Conservation (phyloP, 1,140 invertebrate genomes). For the Drosophila paulistorum region DNA sequence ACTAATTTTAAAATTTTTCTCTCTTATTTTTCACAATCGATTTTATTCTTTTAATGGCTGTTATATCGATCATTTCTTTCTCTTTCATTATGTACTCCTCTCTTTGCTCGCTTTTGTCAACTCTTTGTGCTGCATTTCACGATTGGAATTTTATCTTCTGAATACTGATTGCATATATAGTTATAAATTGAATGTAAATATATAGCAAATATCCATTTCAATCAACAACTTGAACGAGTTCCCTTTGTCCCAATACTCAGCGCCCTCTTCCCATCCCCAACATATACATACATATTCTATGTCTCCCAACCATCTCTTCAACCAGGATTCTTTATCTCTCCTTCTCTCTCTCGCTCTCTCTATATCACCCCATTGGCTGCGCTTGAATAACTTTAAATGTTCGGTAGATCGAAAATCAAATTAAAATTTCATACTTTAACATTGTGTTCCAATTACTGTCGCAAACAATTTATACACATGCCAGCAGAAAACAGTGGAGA, state of each 20-base stretch:
- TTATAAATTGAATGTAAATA: conserved; percentile 14
- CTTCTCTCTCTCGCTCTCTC: background rate
- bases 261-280: too few species aligned
- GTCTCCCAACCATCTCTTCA: too few species aligned
- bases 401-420: conserved; percentile 58
- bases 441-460: conserved; percentile 76
- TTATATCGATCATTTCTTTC: background rate
- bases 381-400: conserved; percentile 17
- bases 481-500: background rate
- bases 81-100: background rate
- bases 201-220: conserved; percentile 12
- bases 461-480: conserved; percentile 72
- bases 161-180: background rate
- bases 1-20: too few species aligned
- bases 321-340: too few species aligned
- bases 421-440: conserved; percentile 75
- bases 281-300: background rate
- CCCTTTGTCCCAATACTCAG: conserved; percentile 3
- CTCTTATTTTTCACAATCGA: too few species aligned
- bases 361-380: background rate
- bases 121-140: background rate
- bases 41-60: background rate
- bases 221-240: conserved; percentile 11
- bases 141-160: background rate
- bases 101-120: background rate